Conservation (phyloP, 2,113 vertebrate genomes). For the Corythaixoides concolor region DNA sequence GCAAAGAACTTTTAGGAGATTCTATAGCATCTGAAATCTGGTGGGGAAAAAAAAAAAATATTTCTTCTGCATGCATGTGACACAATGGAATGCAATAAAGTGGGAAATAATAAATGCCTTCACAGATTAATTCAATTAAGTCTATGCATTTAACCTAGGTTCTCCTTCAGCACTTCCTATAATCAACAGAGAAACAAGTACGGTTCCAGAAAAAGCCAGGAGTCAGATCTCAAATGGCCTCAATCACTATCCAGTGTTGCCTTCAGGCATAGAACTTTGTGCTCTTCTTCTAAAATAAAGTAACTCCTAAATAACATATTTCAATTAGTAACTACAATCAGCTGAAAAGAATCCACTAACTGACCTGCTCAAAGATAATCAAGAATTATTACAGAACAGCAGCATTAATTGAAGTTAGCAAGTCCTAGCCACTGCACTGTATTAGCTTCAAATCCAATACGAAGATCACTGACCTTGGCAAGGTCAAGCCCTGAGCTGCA, state of each 20-base stretch:
- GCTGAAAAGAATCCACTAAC: neutral
- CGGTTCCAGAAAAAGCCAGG: neutral
- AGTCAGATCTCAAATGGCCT: neutral
- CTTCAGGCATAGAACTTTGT: neutral
- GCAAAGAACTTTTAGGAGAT: neutral
- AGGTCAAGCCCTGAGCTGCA: neutral
- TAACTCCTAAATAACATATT: neutral
- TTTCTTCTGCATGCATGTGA: neutral
- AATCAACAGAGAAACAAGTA: neutral
- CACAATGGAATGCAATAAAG: neutral
- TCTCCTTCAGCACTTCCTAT: neutral
- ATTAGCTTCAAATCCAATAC: neutral
- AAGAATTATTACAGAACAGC: neutral
- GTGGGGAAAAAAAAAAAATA: rapidly evolving
- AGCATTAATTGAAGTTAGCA: neutral
- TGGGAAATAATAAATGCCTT: neutral
- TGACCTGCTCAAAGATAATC: neutral
- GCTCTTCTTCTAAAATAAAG: neutral
- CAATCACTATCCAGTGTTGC: neutral
- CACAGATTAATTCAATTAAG: neutral
- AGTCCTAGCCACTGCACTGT: neutral
- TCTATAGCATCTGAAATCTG: neutral
- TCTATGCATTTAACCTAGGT: neutral
- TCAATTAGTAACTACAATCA: neutral
- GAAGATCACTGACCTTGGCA: neutral